Conservation (phyloP, 2,888 invertebrate species). For the Tipula vernalis region DNA sequence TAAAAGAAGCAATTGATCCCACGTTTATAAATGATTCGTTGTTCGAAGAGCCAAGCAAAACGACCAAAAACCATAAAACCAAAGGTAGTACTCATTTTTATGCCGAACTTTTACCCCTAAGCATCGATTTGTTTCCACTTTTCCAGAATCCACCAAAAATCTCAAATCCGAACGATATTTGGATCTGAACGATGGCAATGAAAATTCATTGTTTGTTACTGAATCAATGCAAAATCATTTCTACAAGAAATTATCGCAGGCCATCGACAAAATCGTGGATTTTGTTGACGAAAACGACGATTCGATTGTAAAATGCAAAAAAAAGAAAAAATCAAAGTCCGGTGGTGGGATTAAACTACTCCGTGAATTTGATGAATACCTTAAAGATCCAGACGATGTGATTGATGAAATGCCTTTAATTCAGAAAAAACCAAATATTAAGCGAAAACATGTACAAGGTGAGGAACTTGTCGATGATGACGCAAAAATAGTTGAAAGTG, state of each 20-base stretch:
- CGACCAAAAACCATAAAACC: not conserved
- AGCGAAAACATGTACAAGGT: not conserved
- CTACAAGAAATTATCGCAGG: not conserved
- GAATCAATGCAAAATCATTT: not conserved
- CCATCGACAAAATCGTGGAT: not conserved
- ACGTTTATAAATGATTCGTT: not conserved
- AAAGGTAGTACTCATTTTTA: not conserved
- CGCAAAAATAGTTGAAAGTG: not conserved
- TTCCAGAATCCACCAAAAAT: not conserved
- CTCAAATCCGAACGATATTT: not conserved
- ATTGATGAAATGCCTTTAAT: not conserved
- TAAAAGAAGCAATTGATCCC: not conserved
- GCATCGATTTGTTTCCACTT: not conserved
- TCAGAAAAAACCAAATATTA: not conserved
- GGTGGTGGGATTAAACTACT: not conserved
- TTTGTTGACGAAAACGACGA: not conserved
- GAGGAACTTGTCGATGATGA: not conserved
- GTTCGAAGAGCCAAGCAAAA: not conserved
- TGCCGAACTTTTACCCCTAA: not conserved
- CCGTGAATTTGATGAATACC: not conserved
- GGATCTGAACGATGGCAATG: not conserved
- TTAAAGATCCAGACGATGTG: not conserved
- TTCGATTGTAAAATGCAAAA: not conserved
- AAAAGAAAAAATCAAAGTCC: not conserved
- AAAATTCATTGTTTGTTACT: not conserved